Percentiles rank a stretch among this genome's conserved stretches.
Evolutionary conservation across 2,888 invertebrate genomes (phyloP).

Genomic region (Endotricha flammealis): DNA sequence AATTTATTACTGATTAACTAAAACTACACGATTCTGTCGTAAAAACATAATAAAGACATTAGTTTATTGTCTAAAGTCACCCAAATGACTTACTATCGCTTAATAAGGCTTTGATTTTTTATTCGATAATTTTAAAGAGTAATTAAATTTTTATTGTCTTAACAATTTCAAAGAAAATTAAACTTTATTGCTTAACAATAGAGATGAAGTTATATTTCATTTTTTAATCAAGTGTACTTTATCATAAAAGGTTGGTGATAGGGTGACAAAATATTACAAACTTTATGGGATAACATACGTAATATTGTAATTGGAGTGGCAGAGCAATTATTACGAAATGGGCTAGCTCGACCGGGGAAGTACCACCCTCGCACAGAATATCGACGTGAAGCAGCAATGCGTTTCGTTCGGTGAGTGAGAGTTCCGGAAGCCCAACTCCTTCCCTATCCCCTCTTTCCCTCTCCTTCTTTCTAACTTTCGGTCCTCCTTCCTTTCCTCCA

Average conservation of each 20-base stretch:
- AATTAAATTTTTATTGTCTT: conserved; percentile 14
- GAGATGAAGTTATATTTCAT: conserved; percentile 8
- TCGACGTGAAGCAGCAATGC: too few relatives aligned
- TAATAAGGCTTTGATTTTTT: conserved; percentile 10
- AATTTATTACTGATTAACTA: conserved; percentile 9
- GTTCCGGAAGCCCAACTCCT: too few relatives aligned
- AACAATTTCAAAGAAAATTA: conserved; percentile 8
- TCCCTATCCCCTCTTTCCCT: too few relatives aligned
- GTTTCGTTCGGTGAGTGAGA: too few relatives aligned
- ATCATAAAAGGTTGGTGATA: too few relatives aligned
- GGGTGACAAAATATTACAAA: conserved; percentile 5
- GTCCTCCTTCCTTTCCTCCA: too few relatives aligned
- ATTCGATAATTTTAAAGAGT: conserved; percentile 10
- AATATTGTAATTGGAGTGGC: too few relatives aligned
- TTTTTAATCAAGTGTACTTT: not conserved
- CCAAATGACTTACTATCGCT: conserved; percentile 4
- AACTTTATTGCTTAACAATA: conserved; percentile 7
- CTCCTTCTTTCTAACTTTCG: too few relatives aligned
- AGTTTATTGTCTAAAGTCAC: conserved; percentile 11
- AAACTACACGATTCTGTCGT: conserved; percentile 8
- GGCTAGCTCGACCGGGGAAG: too few relatives aligned
- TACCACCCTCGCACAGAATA: too few relatives aligned
- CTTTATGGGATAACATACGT: too few relatives aligned
- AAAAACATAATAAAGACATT: conserved; percentile 11
- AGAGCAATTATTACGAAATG: too few relatives aligned